Conservation (phyloP, 92 coral and sea anemone genomes). For the Epizoanthus rinbou region DNA sequence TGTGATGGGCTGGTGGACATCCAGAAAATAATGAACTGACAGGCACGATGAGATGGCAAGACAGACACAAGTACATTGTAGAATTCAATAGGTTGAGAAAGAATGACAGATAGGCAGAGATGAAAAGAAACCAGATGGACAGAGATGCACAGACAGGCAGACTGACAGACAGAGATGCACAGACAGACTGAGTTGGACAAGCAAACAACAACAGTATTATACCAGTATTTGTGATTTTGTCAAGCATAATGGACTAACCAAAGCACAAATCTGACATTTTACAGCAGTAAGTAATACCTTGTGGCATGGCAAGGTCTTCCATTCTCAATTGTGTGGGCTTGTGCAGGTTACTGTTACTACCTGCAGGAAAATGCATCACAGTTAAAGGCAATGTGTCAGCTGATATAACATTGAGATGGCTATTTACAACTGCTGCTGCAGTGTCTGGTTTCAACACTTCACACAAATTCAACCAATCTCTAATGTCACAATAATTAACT, state of each 20-base stretch:
- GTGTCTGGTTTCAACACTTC: background rate
- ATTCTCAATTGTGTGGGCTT: constrained; percentile 77
- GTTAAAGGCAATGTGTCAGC: background rate
- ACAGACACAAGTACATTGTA: no score
- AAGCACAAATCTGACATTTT: background rate
- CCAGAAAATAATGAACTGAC: no score
- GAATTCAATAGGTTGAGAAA: no score
- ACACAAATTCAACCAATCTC: background rate
- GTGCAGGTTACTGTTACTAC: constrained; percentile 68
- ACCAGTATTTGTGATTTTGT: no score
- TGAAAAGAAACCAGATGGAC: no score
- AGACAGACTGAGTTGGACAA: background rate
- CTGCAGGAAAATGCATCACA: constrained; percentile 39
- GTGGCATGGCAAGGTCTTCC: constrained; percentile 91
- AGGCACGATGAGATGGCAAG: no score
- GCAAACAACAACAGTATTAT: no score
- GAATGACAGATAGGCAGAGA: no score
- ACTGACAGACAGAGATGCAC: background rate
- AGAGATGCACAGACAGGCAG: no score
- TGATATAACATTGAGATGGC: background rate
- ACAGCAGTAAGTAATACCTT: constrained; percentile 57
- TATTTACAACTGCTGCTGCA: background rate
- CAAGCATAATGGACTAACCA: background rate
- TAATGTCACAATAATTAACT: no score
- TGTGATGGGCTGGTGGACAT: no score